These are phyloP conservation scores for Hypercompe scribonia DNA, from an alignment of 2,888 invertebrate species.

Conservation along the genomic window DNA sequence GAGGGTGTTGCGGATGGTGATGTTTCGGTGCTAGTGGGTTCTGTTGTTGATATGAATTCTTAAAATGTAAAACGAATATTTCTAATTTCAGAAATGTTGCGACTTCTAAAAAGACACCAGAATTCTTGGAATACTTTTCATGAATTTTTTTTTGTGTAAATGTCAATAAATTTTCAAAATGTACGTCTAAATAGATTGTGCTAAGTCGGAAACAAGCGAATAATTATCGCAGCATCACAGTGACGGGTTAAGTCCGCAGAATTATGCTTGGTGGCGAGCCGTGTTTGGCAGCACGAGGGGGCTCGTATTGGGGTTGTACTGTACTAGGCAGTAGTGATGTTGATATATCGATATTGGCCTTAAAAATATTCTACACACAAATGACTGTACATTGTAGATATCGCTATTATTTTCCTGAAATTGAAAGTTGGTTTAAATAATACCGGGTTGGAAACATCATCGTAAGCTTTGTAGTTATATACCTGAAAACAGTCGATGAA, in stretches of 20 bases:
- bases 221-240: slow-evolving; percentile 66
- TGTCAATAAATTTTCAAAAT: not conserved
- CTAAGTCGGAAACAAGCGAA: slow-evolving; percentile 77
- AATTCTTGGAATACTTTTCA: too few relatives aligned
- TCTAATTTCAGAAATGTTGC: too few relatives aligned
- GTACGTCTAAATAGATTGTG: slow-evolving; percentile 15
- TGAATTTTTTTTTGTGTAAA: too few relatives aligned
- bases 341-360: slow-evolving; percentile 31
- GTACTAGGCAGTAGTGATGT: slow-evolving; percentile 55
- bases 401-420: not conserved
- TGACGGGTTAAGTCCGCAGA: slow-evolving; percentile 77
- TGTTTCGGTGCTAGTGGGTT: too few relatives aligned
- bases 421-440: not conserved
- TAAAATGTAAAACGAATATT: too few relatives aligned
- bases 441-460: not conserved
- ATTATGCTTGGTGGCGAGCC: slow-evolving; percentile 81
- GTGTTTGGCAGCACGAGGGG: slow-evolving; percentile 64
- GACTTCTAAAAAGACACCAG: too few relatives aligned
- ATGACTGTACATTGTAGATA: not conserved
- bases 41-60: too few relatives aligned
- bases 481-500: too few relatives aligned
- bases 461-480: too few relatives aligned
- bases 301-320: slow-evolving; percentile 53
- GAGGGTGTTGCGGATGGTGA: too few relatives aligned
- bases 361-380: not conserved